These are phyloP conservation scores for Acrobasis repandana DNA, from an alignment of 2,888 invertebrate genomes.

Conservation along the genomic window DNA sequence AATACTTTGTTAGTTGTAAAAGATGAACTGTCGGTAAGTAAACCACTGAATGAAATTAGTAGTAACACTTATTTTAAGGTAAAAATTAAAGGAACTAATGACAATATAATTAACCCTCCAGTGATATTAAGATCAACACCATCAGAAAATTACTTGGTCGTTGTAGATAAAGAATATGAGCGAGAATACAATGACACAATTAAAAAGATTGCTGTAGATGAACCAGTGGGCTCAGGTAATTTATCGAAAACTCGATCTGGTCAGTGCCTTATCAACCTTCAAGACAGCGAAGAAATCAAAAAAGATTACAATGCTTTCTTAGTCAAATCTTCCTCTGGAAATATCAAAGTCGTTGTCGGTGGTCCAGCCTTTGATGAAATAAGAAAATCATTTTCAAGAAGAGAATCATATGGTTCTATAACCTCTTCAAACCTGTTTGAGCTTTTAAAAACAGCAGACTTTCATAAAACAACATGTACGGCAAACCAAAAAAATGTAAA, in stretches of 20 bases:
- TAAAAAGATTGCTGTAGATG: constrained; percentile 38
- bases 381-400: constrained; percentile 7
- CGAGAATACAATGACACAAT: constrained; percentile 43
- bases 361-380: constrained; percentile 31
- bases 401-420: constrained; percentile 25
- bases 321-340: constrained; percentile 50
- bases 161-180: constrained; percentile 67
- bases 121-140: constrained; percentile 49
- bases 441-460: constrained; percentile 30
- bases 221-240: constrained; percentile 39
- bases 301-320: constrained; percentile 45
- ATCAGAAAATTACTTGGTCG: constrained; percentile 53
- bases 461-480: not conserved
- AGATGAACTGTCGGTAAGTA: not conserved
- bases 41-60: constrained; percentile 4
- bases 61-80: constrained; percentile 39
- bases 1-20: constrained; percentile 38
- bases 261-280: constrained; percentile 46
- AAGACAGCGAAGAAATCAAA: constrained; percentile 31
- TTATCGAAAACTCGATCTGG: constrained; percentile 50
- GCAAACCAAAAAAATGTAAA: not conserved
- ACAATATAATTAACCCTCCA: constrained; percentile 38
- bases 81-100: constrained; percentile 39
- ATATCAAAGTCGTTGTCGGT: constrained; percentile 49
- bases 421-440: constrained; percentile 38